Evolutionary conservation across 2,888 invertebrate species (phyloP).

Genomic region (Erebia epiphron): DNA sequence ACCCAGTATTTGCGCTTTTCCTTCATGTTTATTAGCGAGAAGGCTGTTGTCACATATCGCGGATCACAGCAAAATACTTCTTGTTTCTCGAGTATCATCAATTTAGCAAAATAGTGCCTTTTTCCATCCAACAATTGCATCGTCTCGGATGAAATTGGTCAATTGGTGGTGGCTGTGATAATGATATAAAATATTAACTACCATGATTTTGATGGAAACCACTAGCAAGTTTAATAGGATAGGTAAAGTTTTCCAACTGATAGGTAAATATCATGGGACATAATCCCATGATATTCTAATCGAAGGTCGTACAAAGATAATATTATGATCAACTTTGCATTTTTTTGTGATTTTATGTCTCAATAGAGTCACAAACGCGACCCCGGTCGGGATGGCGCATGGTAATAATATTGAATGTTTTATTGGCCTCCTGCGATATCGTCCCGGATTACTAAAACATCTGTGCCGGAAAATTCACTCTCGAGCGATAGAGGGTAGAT

Average conservation of each 20-base stretch:
- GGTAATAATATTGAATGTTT: slow-evolving; percentile 71
- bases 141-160: too few species aligned
- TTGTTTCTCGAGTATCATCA: too few species aligned
- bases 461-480: slow-evolving; percentile 82
- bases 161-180: too few species aligned
- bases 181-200: background rate
- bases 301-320: background rate
- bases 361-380: slow-evolving; percentile 37
- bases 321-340: slow-evolving; percentile 31
- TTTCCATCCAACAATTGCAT: too few species aligned
- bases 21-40: too few species aligned
- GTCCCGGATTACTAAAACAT: slow-evolving; percentile 75
- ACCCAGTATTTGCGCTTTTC: too few species aligned
- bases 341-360: too few species aligned
- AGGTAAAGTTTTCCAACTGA: too few species aligned
- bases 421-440: slow-evolving; percentile 55
- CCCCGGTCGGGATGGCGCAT: slow-evolving; percentile 43
- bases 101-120: too few species aligned
- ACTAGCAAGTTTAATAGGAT: background rate
- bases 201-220: background rate
- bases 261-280: too few species aligned
- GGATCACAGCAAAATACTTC: too few species aligned
- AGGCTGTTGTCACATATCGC: too few species aligned
- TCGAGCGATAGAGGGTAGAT: slow-evolving; percentile 75
- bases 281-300: slow-evolving; percentile 9